phyloP scores from a whole-genome alignment of 2,888 invertebrate species.

The Cremastinae sp. region DNA sequence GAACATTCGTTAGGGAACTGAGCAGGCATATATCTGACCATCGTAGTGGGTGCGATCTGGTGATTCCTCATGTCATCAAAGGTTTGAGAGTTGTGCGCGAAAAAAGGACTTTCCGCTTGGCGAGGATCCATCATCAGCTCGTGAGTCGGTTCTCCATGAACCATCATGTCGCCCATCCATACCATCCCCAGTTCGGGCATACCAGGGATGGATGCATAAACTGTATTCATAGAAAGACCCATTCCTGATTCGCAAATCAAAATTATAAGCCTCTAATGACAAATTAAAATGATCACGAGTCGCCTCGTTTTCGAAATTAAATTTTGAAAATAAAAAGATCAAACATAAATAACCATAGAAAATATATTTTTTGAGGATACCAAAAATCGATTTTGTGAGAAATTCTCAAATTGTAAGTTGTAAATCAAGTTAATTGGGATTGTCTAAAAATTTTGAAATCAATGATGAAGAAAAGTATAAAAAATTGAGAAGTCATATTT shows the following conservation, averaged over 20 bases:
- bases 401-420: slow-evolving; percentile 10
- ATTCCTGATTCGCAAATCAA: slow-evolving; percentile 68
- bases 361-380: too few species aligned
- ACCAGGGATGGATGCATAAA: slow-evolving; percentile 81
- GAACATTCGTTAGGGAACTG: slow-evolving; percentile 77
- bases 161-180: slow-evolving; percentile 85
- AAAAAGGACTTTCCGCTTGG: slow-evolving; percentile 77
- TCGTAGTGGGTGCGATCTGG: slow-evolving; percentile 76
- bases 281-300: slow-evolving; percentile 24
- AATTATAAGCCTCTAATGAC: slow-evolving; percentile 50
- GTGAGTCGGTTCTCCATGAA: slow-evolving; percentile 77
- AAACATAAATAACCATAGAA: too few species aligned
- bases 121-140: slow-evolving; percentile 78
- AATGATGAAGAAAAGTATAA: slow-evolving; percentile 37
- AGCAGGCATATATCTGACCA: slow-evolving; percentile 77
- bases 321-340: too few species aligned
- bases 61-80: slow-evolving; percentile 78
- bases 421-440: neutral
- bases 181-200: slow-evolving; percentile 84
- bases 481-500: slow-evolving; percentile 58
- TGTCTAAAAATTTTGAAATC: slow-evolving; percentile 9
- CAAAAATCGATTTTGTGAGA: too few species aligned
- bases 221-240: slow-evolving; percentile 76
- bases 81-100: slow-evolving; percentile 74
- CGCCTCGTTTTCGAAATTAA: neutral